A percentile compares a stretch with the other conserved stretches of the same genome.
These are phyloP conservation scores for Masticophis lateralis DNA, from an alignment of 2,797 vertebrate genomes.

Conservation along the genomic window DNA sequence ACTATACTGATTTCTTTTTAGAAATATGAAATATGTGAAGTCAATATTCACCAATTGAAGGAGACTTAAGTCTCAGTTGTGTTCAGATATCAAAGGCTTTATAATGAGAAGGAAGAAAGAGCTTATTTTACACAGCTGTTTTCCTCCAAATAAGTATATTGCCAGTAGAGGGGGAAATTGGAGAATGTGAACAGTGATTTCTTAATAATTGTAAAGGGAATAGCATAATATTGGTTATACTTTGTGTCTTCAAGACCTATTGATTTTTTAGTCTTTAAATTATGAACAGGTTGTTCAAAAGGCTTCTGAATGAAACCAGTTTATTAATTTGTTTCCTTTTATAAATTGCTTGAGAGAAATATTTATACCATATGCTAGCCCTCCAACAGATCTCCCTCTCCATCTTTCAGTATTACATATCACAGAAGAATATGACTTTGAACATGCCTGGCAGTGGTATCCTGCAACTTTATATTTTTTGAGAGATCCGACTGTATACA, in stretches of 20 bases:
- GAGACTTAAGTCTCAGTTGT: background rate
- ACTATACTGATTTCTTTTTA: background rate
- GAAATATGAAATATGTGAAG: background rate
- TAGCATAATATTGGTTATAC: background rate
- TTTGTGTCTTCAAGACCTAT: background rate
- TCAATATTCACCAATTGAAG: background rate
- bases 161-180: background rate
- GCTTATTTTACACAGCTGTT: background rate
- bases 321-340: background rate
- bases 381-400: background rate
- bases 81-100: background rate
- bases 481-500: background rate
- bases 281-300: background rate
- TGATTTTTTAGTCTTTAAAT: background rate
- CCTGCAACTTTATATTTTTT: background rate
- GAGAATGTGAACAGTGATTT: background rate
- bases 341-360: background rate
- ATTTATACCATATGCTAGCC: background rate
- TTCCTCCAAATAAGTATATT: background rate
- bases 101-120: background rate
- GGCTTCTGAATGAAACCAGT: background rate
- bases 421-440: background rate
- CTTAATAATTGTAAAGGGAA: slow-evolving; percentile 21
- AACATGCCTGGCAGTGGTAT: background rate
- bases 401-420: background rate